A percentile compares a stretch with the other conserved stretches of the same genome.
Evolutionary conservation across 2,888 invertebrate genomes (phyloP).

Genomic region (Gastrophysa polygoni): DNA sequence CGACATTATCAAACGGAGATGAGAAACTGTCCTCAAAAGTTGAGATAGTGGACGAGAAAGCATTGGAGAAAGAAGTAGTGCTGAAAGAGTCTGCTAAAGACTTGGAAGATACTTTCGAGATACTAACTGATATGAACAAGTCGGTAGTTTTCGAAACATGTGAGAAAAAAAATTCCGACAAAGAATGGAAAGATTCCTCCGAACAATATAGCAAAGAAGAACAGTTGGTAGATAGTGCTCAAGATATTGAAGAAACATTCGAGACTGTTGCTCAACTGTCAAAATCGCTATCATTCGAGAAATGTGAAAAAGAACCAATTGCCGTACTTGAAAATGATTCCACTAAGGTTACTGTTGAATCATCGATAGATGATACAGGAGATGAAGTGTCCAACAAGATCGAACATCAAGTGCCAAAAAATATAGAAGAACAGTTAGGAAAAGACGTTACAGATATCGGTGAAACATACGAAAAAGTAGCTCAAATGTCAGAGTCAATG

Average conservation of each 20-base stretch:
- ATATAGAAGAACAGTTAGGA: constrained; percentile 34
- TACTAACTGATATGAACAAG: constrained; percentile 17
- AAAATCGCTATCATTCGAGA: constrained; percentile 32
- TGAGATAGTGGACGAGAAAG: constrained; percentile 24
- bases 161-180: not conserved
- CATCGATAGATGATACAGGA: not conserved
- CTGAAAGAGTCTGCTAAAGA: constrained; percentile 19
- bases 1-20: not conserved
- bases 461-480: not conserved
- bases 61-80: constrained; percentile 28
- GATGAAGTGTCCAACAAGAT: not conserved
- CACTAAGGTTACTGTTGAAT: not conserved
- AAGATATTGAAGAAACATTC: constrained; percentile 26
- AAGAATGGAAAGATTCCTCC: not conserved
- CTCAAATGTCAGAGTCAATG: not conserved
- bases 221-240: constrained; percentile 31
- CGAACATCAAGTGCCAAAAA: constrained; percentile 19
- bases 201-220: constrained; percentile 30
- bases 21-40: constrained; percentile 17
- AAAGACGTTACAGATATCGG: not conserved
- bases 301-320: constrained; percentile 30
- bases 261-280: constrained; percentile 35
- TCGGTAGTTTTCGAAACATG: constrained; percentile 12
- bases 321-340: too few species aligned
- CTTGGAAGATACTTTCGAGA: constrained; percentile 19